Evolutionary conservation across 2,797 vertebrate species (phyloP).

Genomic region (Crossoptilon crossoptilon): DNA sequence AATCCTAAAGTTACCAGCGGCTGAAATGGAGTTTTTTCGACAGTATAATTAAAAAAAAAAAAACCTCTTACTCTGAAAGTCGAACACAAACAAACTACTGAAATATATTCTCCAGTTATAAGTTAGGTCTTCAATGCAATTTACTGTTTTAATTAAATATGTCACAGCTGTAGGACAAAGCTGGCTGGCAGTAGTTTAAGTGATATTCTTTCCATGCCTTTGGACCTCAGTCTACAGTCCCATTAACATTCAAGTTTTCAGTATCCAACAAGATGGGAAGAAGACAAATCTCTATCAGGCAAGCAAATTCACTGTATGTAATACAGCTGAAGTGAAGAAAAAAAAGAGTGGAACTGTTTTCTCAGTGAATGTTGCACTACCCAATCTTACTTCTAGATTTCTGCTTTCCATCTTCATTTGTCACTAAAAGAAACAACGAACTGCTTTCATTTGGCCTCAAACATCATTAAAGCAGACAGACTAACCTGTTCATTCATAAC

Average conservation of each 20-base stretch:
- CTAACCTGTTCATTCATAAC: constrained; percentile 98
- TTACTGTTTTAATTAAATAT: constrained; percentile 53
- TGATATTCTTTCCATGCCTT: neutral
- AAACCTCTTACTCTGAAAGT: neutral
- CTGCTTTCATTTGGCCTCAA: neutral
- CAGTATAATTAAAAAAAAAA: neutral
- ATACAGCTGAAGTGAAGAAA: neutral
- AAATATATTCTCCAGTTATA: neutral
- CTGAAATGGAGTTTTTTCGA: neutral
- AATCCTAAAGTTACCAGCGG: neutral
- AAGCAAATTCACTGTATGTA: neutral
- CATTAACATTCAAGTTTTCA: neutral
- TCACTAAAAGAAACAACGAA: neutral
- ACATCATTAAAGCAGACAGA: neutral
- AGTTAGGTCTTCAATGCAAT: neutral
- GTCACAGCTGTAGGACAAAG: neutral
- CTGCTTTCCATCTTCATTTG: neutral
- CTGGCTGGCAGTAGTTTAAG: neutral
- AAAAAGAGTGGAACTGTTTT: neutral
- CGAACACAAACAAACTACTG: neutral
- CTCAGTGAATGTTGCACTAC: neutral
- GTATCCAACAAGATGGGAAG: neutral
- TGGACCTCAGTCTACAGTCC: neutral
- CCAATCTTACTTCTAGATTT: neutral
- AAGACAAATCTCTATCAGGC: neutral